A percentile compares a stretch with the other conserved stretches of the same genome.
phyloP scores from a whole-genome alignment of 2,888 invertebrate genomes.

The Acleris literana region DNA sequence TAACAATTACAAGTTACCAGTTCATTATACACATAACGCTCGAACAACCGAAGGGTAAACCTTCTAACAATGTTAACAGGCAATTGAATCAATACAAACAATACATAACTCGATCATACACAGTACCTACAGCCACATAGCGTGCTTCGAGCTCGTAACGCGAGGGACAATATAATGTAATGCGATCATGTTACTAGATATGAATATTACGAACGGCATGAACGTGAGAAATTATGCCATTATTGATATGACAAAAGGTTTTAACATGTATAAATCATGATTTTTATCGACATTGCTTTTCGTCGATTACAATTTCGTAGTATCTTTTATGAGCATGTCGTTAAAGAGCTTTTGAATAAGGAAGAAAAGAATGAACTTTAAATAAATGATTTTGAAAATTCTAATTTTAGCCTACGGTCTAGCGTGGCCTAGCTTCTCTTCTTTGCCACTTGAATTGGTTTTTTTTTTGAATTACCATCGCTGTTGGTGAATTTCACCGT shows the following conservation, averaged over 20 bases:
- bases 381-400: no score
- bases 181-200: constrained; percentile 2
- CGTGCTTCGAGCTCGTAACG: constrained; percentile 1
- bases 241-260: constrained; percentile 1
- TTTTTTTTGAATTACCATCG: no score
- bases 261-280: constrained; percentile 1
- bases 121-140: neutral
- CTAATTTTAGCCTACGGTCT: no score
- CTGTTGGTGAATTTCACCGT: no score
- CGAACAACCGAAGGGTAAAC: neutral
- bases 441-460: no score
- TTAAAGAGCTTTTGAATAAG: no score
- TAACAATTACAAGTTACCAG: no score
- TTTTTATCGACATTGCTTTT: neutral
- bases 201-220: constrained; percentile 1
- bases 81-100: neutral
- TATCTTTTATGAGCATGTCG: no score
- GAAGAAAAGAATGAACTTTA: no score
- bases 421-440: no score
- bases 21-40: no score
- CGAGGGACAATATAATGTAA: neutral
- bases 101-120: neutral
- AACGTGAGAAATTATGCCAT: constrained; percentile 1
- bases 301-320: no score
- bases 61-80: neutral